Base-by-base conservation (phyloP, 2,113 vertebrate genomes). In the Cephalopterus ornatus region DNA sequence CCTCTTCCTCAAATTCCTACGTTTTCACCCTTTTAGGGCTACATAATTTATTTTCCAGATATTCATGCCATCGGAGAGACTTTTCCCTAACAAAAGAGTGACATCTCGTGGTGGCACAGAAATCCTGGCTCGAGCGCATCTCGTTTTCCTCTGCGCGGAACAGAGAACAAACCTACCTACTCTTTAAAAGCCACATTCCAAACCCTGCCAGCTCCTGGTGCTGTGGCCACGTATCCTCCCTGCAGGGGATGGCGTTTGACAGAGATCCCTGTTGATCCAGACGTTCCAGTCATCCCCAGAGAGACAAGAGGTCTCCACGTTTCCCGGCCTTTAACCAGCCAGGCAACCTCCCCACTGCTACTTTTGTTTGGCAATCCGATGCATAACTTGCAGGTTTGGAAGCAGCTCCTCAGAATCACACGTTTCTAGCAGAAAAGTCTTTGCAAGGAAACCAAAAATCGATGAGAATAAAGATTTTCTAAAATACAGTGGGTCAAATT, bases 41-140 rank as follows among this genome's bases (percentile, higher is more conserved):
- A 7, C 14, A 14, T 8, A 88, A 89, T 92, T 91, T 90, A 76
- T 46, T 95, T 94, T 92, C 94, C 97, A 96, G 85, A 89, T 91
- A 97, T 79, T 85, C 46, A 28, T 17, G 72, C 81, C 91, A 74
- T 0, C 24, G 63, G 72, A 53, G 26, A 49, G 46, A 81, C 8
- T 88, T 96, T 94, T 95, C 42, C 37, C 52, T 96, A 81, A 96
- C 96, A 86, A 77, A 96, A 97, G 68, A 93, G 95, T 95, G 97
- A 98, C 98, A 98, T 94, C 98, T 98, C 80, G 97, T 98, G 98
- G 98, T 91, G 63, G 92, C 96, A 93, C 85, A 78, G 94, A 93
- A 86, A 86, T 30, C 50, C 88, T 52, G 80, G 52, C 56, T 92
- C 37, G 19, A 61, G 41, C n/a, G 47, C 41, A 19, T 2, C 26